Conservation (phyloP, 2,888 invertebrate genomes). For the Polia nebulosa region DNA sequence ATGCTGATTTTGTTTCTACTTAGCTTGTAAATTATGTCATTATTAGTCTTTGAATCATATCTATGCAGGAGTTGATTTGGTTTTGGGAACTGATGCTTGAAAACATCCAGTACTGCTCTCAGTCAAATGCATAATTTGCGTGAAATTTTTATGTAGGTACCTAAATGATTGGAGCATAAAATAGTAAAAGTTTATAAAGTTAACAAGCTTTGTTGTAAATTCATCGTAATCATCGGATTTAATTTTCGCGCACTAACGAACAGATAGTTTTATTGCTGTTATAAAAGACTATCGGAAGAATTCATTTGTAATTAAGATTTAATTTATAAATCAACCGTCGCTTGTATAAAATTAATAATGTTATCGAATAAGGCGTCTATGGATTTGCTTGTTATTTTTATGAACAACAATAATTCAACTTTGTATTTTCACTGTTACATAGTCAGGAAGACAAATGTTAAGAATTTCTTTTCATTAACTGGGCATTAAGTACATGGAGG, state of each 20-base stretch:
- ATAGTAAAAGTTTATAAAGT: conserved; percentile 25
- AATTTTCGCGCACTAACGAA: conserved; percentile 51
- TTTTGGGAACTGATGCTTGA: not conserved
- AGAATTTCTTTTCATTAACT: conserved; percentile 84
- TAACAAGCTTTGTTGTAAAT: conserved; percentile 13
- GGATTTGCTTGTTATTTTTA: conserved; percentile 67
- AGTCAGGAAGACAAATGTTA: conserved; percentile 81
- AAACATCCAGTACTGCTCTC: not conserved
- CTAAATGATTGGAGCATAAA: no score
- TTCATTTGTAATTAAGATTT: conserved; percentile 60
- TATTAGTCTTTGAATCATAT: conserved; percentile 18
- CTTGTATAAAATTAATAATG: conserved; percentile 74
- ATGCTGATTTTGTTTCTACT: conserved; percentile 60
- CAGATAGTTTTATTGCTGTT: conserved; percentile 40
- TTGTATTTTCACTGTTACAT: conserved; percentile 73
- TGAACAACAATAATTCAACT: conserved; percentile 70
- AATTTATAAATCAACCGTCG: conserved; percentile 73
- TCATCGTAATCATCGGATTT: conserved; percentile 24
- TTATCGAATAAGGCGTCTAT: conserved; percentile 49
- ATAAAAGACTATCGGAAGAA: conserved; percentile 36
- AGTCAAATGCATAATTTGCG: not conserved
- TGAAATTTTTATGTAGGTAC: not conserved
- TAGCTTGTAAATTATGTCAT: conserved; percentile 49
- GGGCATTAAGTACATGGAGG: conserved; percentile 79
- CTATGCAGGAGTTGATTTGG: not conserved